Evolutionary conservation across 2,797 vertebrate species (phyloP).

Genomic region (Macrochelys suwanniensis): DNA sequence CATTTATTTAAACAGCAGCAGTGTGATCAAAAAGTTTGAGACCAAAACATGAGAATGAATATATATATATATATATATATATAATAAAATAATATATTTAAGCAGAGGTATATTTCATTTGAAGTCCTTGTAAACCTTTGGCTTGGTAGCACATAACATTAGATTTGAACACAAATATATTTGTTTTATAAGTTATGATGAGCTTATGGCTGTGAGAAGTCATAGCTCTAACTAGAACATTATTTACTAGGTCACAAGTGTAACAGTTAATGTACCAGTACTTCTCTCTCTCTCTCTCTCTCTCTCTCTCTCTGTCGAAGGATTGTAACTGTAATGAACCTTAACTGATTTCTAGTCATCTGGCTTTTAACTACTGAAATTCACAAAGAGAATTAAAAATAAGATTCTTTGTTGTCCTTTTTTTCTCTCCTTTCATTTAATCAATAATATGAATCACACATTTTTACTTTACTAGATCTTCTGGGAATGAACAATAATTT

Average conservation of each 20-base stretch:
- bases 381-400: conserved; percentile 74
- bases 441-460: conserved; percentile 45
- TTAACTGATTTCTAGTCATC: conserved; percentile 87
- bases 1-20: neutral
- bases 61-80: too few species aligned
- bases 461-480: conserved; percentile 42
- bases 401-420: conserved; percentile 55
- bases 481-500: conserved; percentile 34
- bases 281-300: conserved; percentile 77
- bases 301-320: conserved; percentile 82
- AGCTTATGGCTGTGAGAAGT: conserved; percentile 75
- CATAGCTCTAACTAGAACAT: conserved; percentile 85
- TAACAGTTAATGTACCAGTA: conserved; percentile 93
- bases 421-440: conserved; percentile 35
- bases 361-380: conserved; percentile 78
- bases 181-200: conserved; percentile 64
- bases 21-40: neutral
- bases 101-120: neutral
- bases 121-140: neutral
- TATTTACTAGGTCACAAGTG: conserved; percentile 90
- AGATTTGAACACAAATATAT: conserved; percentile 62
- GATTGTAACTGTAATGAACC: conserved; percentile 90
- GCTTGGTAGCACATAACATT: conserved; percentile 17
- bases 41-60: neutral
- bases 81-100: neutral